Evolutionary conservation across 2,888 invertebrate genomes (phyloP), one percentile per base, ranked within the genome.

Genomic region (Drosophila recens): DNA sequence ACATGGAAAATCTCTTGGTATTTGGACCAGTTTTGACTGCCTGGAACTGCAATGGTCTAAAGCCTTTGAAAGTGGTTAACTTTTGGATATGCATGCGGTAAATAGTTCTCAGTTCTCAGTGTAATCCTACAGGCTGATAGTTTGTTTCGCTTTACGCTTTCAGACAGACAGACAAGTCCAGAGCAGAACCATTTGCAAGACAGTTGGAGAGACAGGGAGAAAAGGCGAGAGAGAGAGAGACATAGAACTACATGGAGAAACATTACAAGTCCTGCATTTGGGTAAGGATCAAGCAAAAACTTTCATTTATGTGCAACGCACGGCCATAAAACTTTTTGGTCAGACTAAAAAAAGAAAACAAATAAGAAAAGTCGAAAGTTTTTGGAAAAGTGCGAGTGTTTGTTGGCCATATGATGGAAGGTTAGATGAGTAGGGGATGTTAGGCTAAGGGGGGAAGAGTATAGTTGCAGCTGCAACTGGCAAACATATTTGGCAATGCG

Each of bases 401-500:
- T 75, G 87, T 67, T 74, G 36, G 81, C 72, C 66, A 56, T 67
- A 30, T 43, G 57, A 38, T 46, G 36, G 49, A 23, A 45, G 27
- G 30, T 11, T 56, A 54, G 40, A 2, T 30, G 11, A 38, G 5
- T 23, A 27, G 48, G 1, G 34, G 48, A 2, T 30, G 15, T 11
- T 20, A 51, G 17, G 17, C 8, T 17, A 6, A 3, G 36, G 34
- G 20, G 33, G 23, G 11, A 49, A 23, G 64, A 15, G 48, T 56
- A 45, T 43, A 56, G 66, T 59, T 78, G 78, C 74, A 77, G 69
- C 53, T 77, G 76, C 76, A 78, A 49, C 78, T 72, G 74, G 79
- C 80, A 86, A 88, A 80, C 84, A 88, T 88, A 85, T 88, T 85
- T 82, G 84, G 86, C 83, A 80, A 84, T 84, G 79, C 90, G 86